Conservation (phyloP, 2,888 invertebrate species). For the Dastarcus helophoroides region DNA sequence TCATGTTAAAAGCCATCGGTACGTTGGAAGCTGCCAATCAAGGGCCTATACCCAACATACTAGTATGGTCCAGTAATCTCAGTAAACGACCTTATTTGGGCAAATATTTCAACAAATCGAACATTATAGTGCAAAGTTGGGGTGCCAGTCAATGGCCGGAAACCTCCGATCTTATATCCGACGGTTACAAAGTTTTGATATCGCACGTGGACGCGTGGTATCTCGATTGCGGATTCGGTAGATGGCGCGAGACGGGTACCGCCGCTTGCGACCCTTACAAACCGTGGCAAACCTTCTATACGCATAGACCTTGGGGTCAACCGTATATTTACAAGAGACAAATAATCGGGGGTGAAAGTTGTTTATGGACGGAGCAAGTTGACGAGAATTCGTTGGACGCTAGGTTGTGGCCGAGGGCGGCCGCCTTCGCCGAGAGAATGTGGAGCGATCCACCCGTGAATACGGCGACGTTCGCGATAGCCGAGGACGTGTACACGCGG, state of each 20-base stretch:
- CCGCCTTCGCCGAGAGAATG: slow-evolving; percentile 70
- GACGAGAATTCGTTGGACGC: slow-evolving; percentile 51
- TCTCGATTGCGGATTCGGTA: slow-evolving; percentile 77
- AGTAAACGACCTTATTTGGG: slow-evolving; percentile 58
- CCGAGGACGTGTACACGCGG: slow-evolving; percentile 55
- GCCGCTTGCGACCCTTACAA: slow-evolving; percentile 81
- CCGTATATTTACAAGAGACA: slow-evolving; percentile 35
- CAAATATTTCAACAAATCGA: slow-evolving; percentile 37
- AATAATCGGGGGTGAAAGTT: slow-evolving; percentile 66
- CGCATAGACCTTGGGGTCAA: slow-evolving; percentile 64
- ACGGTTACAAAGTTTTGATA: slow-evolving; percentile 65
- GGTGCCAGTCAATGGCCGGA: slow-evolving; percentile 73
- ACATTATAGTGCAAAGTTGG: slow-evolving; percentile 66
- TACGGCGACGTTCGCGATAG: slow-evolving; percentile 34
- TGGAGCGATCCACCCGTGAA: slow-evolving; percentile 51
- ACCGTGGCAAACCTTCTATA: slow-evolving; percentile 79
- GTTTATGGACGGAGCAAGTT: slow-evolving; percentile 77
- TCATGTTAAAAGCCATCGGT: slow-evolving; percentile 47
- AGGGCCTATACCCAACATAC: slow-evolving; percentile 44
- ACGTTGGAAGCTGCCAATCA: slow-evolving; percentile 52
- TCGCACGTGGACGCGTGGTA: slow-evolving; percentile 86
- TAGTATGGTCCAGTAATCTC: slow-evolving; percentile 68
- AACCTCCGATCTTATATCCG: slow-evolving; percentile 62
- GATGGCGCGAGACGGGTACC: slow-evolving; percentile 73
- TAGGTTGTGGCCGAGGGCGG: slow-evolving; percentile 71